Evolutionary conservation across 1,140 invertebrate species (phyloP).

Genomic region (Chionoecetes opilio): DNA sequence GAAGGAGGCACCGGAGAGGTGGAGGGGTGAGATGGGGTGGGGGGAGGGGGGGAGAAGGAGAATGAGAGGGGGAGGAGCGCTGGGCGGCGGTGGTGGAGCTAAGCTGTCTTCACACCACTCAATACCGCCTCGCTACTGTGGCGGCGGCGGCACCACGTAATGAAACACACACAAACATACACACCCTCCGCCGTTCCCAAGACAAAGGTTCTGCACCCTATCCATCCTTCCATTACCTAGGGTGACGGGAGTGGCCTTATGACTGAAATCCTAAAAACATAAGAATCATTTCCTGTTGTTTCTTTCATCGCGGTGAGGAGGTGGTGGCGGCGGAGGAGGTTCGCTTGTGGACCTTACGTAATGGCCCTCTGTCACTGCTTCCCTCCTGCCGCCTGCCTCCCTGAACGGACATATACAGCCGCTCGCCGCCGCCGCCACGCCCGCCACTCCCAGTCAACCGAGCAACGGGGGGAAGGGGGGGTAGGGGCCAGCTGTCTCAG

Average conservation of each 20-base stretch:
- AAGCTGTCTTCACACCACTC: slow-evolving; percentile 25
- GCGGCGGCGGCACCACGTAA: slow-evolving; percentile 2
- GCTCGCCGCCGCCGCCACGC: neutral
- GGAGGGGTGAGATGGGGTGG: neutral
- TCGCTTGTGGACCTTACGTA: neutral
- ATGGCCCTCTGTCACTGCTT: neutral
- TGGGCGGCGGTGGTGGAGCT: slow-evolving; percentile 10
- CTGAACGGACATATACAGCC: neutral
- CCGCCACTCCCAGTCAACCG: neutral
- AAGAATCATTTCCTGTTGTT: neutral
- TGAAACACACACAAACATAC: slow-evolving; percentile 10
- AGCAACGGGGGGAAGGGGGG: neutral
- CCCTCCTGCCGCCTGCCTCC: neutral
- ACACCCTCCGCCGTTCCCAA: neutral
- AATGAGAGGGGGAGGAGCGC: slow-evolving; percentile 3
- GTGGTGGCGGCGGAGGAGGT: neutral
- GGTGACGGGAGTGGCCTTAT: too few relatives aligned
- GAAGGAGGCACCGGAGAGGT: slow-evolving; percentile 22
- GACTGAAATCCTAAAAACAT: too few relatives aligned
- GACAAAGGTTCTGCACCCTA: neutral
- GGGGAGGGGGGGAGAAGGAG: neutral
- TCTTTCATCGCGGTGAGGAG: neutral
- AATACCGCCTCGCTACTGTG: slow-evolving; percentile 25
- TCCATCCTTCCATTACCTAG: neutral
- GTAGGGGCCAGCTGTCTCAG: slow-evolving; percentile 9